Percentiles rank a stretch among this genome's conserved stretches.
phyloP scores from a whole-genome alignment of 2,888 invertebrate genomes.

The Helicoverpa assulta region DNA sequence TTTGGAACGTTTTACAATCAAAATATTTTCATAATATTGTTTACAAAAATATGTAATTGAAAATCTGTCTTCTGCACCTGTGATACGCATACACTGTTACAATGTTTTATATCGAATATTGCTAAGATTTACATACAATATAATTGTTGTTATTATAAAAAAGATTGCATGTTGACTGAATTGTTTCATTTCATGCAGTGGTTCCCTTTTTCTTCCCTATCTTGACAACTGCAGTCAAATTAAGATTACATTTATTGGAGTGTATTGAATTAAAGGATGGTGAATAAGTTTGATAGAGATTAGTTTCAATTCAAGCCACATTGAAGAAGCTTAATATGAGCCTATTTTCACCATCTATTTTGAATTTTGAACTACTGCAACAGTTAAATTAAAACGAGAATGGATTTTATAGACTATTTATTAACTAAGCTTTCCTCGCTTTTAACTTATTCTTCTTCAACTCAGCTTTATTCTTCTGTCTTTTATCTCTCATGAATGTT shows the following conservation, averaged over 20 bases:
- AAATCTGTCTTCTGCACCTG: slow-evolving; percentile 56
- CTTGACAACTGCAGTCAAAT: no score
- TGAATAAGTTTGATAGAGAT: no score
- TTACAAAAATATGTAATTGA: background rate
- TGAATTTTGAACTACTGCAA: no score
- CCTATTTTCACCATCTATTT: no score
- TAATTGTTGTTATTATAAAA: slow-evolving; percentile 14
- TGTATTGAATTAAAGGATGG: no score
- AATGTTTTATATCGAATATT: slow-evolving; percentile 14
- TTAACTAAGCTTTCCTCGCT: slow-evolving; percentile 67
- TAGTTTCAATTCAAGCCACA: no score
- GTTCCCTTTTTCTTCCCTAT: no score
- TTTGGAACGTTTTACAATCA: background rate
- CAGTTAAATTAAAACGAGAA: no score
- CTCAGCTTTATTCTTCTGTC: slow-evolving; percentile 91
- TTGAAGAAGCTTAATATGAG: no score
- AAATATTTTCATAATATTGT: background rate
- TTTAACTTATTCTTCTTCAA: slow-evolving; percentile 82
- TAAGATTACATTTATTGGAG: no score
- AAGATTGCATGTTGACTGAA: slow-evolving; percentile 14
- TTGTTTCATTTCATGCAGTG: slow-evolving; percentile 10
- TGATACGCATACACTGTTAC: slow-evolving; percentile 60
- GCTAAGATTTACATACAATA: background rate
- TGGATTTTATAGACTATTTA: slow-evolving; percentile 32
- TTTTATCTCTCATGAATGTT: slow-evolving; percentile 94